Percentiles rank a stretch among this genome's conserved stretches.
These are phyloP conservation scores for Zaprionus ghesquierei DNA, from an alignment of 1,140 invertebrate genomes.

Conservation along the genomic window DNA sequence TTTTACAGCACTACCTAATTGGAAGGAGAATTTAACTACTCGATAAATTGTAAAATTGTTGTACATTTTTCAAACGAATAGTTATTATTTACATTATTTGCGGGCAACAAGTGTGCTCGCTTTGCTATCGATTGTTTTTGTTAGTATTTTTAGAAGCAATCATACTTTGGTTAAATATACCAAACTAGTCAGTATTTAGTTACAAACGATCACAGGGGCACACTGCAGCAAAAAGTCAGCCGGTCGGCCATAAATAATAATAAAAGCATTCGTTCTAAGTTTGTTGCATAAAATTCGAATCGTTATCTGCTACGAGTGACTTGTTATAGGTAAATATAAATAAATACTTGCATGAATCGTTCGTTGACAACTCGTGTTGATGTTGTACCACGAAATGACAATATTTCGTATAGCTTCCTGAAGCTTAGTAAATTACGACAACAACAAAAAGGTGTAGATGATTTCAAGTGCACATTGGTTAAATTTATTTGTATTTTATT, in stretches of 20 bases:
- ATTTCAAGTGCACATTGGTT: not conserved
- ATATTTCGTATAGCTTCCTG: not conserved
- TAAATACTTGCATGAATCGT: not conserved
- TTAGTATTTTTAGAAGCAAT: not conserved
- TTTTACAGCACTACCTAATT: not conserved
- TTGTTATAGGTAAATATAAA: not conserved
- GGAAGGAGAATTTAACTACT: not conserved
- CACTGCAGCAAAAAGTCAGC: not conserved
- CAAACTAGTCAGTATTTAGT: not conserved
- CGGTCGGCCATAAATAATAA: constrained; percentile 19
- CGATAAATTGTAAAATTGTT: no score
- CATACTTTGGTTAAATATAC: not conserved
- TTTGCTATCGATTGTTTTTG: not conserved
- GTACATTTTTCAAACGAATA: no score
- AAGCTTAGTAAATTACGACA: not conserved
- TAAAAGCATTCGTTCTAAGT: constrained; percentile 2
- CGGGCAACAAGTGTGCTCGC: not conserved
- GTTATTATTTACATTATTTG: not conserved
- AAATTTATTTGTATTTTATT: constrained; percentile 20
- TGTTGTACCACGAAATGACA: not conserved
- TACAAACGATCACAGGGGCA: not conserved
- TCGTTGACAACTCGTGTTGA: not conserved
- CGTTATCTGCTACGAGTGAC: not conserved
- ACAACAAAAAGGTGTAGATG: not conserved
- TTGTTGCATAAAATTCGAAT: constrained; percentile 16